A percentile compares a stretch with the other conserved stretches of the same genome.
Conservation (phyloP, 2,888 invertebrate genomes). For the Heliconius ismenius region DNA sequence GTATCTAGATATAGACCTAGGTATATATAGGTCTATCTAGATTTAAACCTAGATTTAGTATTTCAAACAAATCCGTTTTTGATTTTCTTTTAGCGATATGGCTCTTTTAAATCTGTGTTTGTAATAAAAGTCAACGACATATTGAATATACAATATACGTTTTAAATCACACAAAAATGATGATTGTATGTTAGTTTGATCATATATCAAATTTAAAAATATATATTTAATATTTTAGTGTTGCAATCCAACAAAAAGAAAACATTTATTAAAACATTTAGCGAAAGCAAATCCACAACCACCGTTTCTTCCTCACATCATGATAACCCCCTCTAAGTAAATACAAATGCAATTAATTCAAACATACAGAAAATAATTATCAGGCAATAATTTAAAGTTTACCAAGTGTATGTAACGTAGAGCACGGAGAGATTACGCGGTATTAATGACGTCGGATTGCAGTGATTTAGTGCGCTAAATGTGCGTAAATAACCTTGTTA, state of each 20-base stretch:
- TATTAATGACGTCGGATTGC: conserved; percentile 64
- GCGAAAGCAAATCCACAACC: neutral
- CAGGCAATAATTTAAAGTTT: conserved; percentile 55
- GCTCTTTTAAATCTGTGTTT: conserved; percentile 22
- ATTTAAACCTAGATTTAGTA: conserved; percentile 2
- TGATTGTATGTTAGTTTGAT: no score
- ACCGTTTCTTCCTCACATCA: neutral
- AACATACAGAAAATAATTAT: conserved; percentile 50
- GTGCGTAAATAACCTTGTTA: conserved; percentile 7
- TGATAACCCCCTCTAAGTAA: no score
- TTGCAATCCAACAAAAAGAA: no score
- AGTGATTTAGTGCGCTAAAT: conserved; percentile 43
- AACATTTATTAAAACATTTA: neutral
- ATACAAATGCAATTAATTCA: conserved; percentile 42
- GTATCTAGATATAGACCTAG: conserved; percentile 3
- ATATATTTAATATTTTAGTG: no score
- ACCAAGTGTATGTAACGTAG: conserved; percentile 51
- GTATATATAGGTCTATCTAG: conserved; percentile 10
- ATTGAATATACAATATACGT: neutral
- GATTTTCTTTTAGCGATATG: neutral
- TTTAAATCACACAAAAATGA: no score
- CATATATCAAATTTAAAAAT: no score
- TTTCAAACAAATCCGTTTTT: conserved; percentile 3
- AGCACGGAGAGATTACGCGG: conserved; percentile 68
- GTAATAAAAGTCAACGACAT: no score